Evolutionary conservation across 2,113 vertebrate genomes (phyloP), one percentile per base, ranked within the genome.

Genomic region (Lates calcarifer): DNA sequence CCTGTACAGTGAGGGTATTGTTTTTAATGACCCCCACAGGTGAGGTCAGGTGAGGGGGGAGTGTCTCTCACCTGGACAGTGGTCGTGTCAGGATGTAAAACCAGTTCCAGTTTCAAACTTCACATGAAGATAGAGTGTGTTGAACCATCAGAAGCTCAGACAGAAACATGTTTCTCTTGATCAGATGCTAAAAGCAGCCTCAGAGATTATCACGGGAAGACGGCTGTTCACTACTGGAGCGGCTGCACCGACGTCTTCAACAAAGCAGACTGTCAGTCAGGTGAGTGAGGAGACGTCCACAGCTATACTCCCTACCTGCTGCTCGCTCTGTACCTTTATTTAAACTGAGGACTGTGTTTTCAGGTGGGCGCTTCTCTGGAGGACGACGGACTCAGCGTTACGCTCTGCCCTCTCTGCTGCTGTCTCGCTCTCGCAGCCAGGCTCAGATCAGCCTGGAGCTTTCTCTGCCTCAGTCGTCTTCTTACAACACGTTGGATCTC

Each of bases 11-110:
- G 88, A 88, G 93, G 94, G 95, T 93, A 95, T 96, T 96, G 95
- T 96, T 96, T 97, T 96, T 97, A 97, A 96, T 96, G 95, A 97
- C 94, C 93, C 93, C 93, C 89, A 89, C 6, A 62, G 72, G 63
- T 49, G 53, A 28, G 43, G n/a, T n/a, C n/a, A n/a, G n/a, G n/a
- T n/a, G n/a, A n/a, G n/a, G n/a, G 57, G 7, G 31, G 37, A 58
- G 69, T 14, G 9, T 53, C 35, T 9, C 1, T 18, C 15, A 11
- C 35, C 35, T 37, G 35, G 35, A 37, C 35, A 37, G 35, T 37
- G 35, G 35, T 37, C 35, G 10, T 37, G 35, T 37, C 10, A 9
- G 6, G 35, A 8, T 61, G 18, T n/a, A n/a, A n/a, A n/a, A n/a
- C n/a, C n/a, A n/a, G n/a, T n/a, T n/a, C n/a, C n/a, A n/a, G n/a